Evolutionary conservation across 2,888 invertebrate species (phyloP).

Genomic region (Hipparchia sbordonii): DNA sequence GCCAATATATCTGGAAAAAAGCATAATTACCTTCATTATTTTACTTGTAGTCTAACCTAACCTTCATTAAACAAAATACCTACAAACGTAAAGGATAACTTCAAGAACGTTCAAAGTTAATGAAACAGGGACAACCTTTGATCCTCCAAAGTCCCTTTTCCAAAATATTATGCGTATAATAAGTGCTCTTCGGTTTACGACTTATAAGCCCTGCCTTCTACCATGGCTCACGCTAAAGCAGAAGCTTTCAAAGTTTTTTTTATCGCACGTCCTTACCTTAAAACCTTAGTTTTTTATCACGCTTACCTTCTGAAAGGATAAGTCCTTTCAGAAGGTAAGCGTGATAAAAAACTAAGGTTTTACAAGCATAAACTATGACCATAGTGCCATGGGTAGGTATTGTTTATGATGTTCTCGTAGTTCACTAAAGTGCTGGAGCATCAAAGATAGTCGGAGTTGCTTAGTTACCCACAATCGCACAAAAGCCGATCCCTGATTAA

Average conservation of each 20-base stretch:
- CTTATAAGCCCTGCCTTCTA: too few species aligned
- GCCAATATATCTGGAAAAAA: too few species aligned
- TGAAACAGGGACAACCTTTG: background rate
- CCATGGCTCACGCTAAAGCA: too few species aligned
- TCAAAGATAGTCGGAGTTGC: background rate
- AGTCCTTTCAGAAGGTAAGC: too few species aligned
- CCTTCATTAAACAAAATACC: background rate
- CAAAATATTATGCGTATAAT: background rate
- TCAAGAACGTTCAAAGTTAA: conserved; percentile 1
- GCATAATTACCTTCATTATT: background rate
- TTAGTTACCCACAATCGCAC: conserved; percentile 26
- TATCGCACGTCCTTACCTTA: too few species aligned
- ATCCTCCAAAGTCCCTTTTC: background rate
- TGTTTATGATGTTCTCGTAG: background rate
- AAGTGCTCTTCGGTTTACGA: background rate
- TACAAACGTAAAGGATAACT: background rate
- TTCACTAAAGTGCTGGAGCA: conserved; percentile 1
- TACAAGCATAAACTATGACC: too few species aligned
- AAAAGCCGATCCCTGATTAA: conserved; percentile 39
- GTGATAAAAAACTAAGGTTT: too few species aligned
- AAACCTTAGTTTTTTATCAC: too few species aligned
- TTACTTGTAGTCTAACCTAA: too few species aligned
- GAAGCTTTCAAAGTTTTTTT: too few species aligned
- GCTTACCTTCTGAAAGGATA: too few species aligned
- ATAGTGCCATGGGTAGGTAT: background rate